Conservation (phyloP, 2,797 vertebrate genomes). For the Sorex maritimensis region DNA sequence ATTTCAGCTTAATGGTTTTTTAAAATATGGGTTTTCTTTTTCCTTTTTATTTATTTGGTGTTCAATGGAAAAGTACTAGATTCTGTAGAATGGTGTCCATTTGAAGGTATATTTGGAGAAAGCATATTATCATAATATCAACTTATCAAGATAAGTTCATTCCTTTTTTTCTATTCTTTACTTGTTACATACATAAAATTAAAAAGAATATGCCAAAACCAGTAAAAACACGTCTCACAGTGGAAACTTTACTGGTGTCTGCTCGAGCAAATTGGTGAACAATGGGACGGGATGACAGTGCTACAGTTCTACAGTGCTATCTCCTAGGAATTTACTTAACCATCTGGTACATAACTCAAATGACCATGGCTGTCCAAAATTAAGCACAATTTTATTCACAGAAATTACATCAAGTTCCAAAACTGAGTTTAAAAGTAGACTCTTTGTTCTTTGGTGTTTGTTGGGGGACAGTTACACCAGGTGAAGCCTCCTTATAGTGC, state of each 20-base stretch:
- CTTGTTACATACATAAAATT: slow-evolving; percentile 68
- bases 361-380: slow-evolving; percentile 11
- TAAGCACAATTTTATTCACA: slow-evolving; percentile 56
- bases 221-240: too few relatives aligned
- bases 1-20: background rate
- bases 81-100: slow-evolving; percentile 23
- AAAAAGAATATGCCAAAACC: background rate
- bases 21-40: too few relatives aligned
- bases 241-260: too few relatives aligned
- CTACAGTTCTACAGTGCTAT: too few relatives aligned
- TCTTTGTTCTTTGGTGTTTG: background rate
- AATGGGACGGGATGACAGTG: too few relatives aligned
- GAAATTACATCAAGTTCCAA: slow-evolving; percentile 35
- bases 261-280: too few relatives aligned
- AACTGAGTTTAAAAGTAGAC: slow-evolving; percentile 43
- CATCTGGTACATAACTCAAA: background rate
- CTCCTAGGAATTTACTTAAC: background rate
- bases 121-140: slow-evolving; percentile 24
- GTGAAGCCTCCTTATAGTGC: too few relatives aligned
- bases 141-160: slow-evolving; percentile 50
- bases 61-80: too few relatives aligned
- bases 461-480: too few relatives aligned
- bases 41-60: too few relatives aligned
- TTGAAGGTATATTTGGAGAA: slow-evolving; percentile 62
- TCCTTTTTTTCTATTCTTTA: slow-evolving; percentile 52